phyloP scores from a whole-genome alignment of 2,888 invertebrate genomes.

The Pyrrhosoma nymphula region DNA sequence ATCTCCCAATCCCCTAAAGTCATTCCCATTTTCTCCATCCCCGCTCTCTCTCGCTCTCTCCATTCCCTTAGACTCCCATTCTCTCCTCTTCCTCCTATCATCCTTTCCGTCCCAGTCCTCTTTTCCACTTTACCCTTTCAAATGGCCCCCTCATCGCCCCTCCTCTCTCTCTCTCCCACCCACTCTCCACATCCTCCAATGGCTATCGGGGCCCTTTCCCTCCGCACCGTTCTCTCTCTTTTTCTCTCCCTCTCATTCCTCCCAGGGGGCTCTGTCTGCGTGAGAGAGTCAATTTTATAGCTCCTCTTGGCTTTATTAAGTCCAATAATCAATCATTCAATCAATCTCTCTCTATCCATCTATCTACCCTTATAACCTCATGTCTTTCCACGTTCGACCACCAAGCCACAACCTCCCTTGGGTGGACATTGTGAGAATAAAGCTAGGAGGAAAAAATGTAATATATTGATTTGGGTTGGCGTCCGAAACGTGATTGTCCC shows the following conservation, averaged over 20 bases:
- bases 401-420: not conserved
- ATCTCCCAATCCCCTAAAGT: not conserved
- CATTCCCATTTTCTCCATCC: not conserved
- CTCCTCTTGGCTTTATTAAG: not conserved
- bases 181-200: not conserved
- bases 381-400: not conserved
- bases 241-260: not conserved
- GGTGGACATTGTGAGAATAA: too few species aligned
- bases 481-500: too few species aligned
- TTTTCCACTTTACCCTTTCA: not conserved
- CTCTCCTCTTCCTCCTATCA: too few species aligned
- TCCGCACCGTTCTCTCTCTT: not conserved
- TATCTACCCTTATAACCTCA: not conserved
- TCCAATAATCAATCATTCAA: conserved; percentile 20
- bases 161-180: too few species aligned
- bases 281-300: not conserved
- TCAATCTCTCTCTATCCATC: not conserved
- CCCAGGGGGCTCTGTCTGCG: not conserved
- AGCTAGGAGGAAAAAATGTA: not conserved
- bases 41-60: not conserved
- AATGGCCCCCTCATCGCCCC: too few species aligned
- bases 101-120: too few species aligned
- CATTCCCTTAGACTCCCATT: not conserved
- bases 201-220: not conserved
- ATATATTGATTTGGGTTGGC: not conserved